phyloP scores from a whole-genome alignment of 2,797 vertebrate genomes.

The Sebastes cheni region DNA sequence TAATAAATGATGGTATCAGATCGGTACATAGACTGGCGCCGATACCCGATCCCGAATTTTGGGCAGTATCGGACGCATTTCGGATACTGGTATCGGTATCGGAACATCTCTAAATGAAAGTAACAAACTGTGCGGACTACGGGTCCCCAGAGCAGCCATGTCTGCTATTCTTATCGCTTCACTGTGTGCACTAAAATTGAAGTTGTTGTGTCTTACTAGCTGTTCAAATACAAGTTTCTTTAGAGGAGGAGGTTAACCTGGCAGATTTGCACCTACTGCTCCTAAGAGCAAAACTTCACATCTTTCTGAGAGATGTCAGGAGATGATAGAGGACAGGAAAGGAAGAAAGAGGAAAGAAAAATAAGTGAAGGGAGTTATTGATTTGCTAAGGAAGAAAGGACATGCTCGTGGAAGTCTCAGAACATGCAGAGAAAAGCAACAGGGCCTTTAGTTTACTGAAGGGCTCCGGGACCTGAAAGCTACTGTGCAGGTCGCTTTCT shows the following conservation, averaged over 20 bases:
- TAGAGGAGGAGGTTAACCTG: conserved; percentile 26
- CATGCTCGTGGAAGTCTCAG: conserved; percentile 28
- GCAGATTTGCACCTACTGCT: conserved; percentile 26
- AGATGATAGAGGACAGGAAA: conserved; percentile 33
- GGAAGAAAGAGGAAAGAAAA: conserved; percentile 43
- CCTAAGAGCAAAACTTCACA: conserved; percentile 39
- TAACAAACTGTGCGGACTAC: background rate
- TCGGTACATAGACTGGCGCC: no score
- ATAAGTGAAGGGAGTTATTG: conserved; percentile 45
- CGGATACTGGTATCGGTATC: no score
- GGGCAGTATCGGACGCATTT: no score
- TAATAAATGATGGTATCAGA: no score
- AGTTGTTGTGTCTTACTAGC: conserved; percentile 4
- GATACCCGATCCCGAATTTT: no score
- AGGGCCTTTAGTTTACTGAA: conserved; percentile 39
- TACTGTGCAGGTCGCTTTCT: conserved; percentile 35
- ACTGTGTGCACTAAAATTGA: background rate
- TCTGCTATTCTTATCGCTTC: conserved; percentile 1
- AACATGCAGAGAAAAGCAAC: conserved; percentile 52
- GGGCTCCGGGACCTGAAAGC: conserved; percentile 36
- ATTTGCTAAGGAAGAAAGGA: conserved; percentile 48
- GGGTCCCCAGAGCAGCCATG: conserved; percentile 11
- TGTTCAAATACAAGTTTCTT: conserved; percentile 24
- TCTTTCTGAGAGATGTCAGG: conserved; percentile 31
- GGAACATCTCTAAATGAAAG: background rate